Conservation (phyloP, 2,888 invertebrate species). For the Eugnorisma glareosa region DNA sequence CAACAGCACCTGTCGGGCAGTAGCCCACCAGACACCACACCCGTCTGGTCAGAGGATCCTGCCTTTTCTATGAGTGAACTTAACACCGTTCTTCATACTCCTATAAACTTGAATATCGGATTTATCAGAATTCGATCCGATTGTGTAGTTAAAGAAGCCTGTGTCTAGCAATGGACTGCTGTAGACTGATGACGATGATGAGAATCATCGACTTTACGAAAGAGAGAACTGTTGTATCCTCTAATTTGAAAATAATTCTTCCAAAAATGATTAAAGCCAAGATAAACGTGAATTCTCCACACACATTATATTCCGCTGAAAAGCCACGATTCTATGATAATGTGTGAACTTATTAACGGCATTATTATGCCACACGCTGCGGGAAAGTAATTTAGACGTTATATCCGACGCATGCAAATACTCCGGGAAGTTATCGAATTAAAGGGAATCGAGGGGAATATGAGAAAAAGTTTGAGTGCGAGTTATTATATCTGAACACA, state of each 20-base stretch:
- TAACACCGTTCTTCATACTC: no score
- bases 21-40: no score
- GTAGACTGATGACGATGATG: neutral
- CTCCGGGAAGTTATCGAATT: slow-evolving; percentile 23
- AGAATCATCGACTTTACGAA: neutral
- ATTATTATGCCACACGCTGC: slow-evolving; percentile 48
- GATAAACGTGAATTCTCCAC: slow-evolving; percentile 5
- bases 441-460: slow-evolving; percentile 8
- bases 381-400: slow-evolving; percentile 36
- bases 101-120: no score
- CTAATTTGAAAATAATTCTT: neutral
- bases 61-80: no score
- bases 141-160: neutral
- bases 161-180: neutral
- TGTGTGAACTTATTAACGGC: slow-evolving; percentile 38
- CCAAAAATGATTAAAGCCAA: neutral
- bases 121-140: no score
- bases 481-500: neutral
- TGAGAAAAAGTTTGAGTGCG: slow-evolving; percentile 16
- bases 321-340: slow-evolving; percentile 26
- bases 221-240: neutral
- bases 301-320: slow-evolving; percentile 1
- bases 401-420: slow-evolving; percentile 45
- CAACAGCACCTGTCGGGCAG: no score
- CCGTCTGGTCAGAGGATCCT: no score